Base-by-base conservation (phyloP, 2,888 invertebrate genomes). In the Melieria picta region DNA sequence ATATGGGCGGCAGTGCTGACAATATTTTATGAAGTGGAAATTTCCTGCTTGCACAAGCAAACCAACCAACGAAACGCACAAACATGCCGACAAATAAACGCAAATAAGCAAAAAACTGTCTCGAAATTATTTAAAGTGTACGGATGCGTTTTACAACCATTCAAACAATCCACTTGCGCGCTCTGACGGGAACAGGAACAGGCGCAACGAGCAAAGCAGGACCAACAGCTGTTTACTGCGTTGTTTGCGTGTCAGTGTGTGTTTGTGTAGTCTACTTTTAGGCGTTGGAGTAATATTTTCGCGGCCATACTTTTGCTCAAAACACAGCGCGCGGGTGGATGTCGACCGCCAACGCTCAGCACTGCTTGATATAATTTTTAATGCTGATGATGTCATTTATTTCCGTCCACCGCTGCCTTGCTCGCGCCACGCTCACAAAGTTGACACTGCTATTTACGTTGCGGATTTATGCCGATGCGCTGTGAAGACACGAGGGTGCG, bases 21-120 rank as follows among this genome's bases (percentile, higher is more conserved):
- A 66, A 16, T 13, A 61, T 61, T 61, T 43, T 61, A 61, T 61
- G 61, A 43, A 61, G 61, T 61, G 61, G 45, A 61, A 61, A 61
- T 43, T 61, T 61, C 61, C 61, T 46, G 9, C 45, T 61, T 61
- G 45, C 45, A 57, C 16, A 11, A 52, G 11, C 52, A 52, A 52
- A 52, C 50, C 6, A 52, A 52, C 52, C 11, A 5, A 13, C 52
- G 13, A 52, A 52, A 50, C 52, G 5, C 9, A 13, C 52, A 52
- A 52, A 52, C 52, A 52, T 13, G 13, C 11, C 7, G 11, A 52
- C 52, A 6, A 11, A 52, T 11, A 5, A n/a, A 52, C 13, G 7
- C 13, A 52, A n/a, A 52, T 13, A 52, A 52, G 11, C 4, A 7
- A 11, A 7, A 52, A 52, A 52, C 13, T 13, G 13, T 6, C 52